Base-by-base conservation (phyloP, 1,140 invertebrate genomes). In the Drosophila parabipectinata region DNA sequence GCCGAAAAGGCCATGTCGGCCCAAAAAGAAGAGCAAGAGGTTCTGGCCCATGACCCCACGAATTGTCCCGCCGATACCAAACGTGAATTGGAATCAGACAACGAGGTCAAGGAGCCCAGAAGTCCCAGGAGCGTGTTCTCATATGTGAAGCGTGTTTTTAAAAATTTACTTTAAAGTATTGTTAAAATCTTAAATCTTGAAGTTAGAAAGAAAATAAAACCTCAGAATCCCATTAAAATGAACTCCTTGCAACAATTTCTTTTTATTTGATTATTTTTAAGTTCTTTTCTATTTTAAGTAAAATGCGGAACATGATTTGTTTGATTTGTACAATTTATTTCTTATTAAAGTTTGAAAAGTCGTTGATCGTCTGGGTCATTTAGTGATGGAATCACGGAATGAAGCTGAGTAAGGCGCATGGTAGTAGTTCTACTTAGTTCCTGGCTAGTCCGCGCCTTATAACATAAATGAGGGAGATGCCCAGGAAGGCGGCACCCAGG, bases 401-500 rank as follows among this genome's bases (percentile, higher is more conserved):
- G 80, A 64, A 67, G 63, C 10, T 58, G 50, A 37, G 28, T 21
- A 30, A 72, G 59, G 39, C 54, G 47, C 14, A 51, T 48, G 39
- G 32, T 32, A 15, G 7, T 12, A 24, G 26, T 6, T 28, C 6
- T 28, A 28, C 26, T 57, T 45, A 87, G n/a, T 77, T 87, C 28
- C 56, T 74, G 60, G 51, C 62, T 15, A 56, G 15, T 54, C 83
- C 83, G 28, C 84, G 79, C n/a, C 72, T 76, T 24, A 90, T 50
- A 21, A 68, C 52, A 69, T 83, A 90, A 41, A 91, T 66, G 9
- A 89, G 41, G 1, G 74, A 83, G 26, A 93, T 32, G 14, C 92
- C 92, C 30, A 93, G 63, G 4, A 92, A 34, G 21, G 92, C 63
- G 28, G 82, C 54, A 79, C 50, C 51, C 81, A 72, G 34, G 73